A percentile compares a stretch with the other conserved stretches of the same genome.
Conservation (phyloP, 1,140 invertebrate genomes). For the Pachypsylla venusta region DNA sequence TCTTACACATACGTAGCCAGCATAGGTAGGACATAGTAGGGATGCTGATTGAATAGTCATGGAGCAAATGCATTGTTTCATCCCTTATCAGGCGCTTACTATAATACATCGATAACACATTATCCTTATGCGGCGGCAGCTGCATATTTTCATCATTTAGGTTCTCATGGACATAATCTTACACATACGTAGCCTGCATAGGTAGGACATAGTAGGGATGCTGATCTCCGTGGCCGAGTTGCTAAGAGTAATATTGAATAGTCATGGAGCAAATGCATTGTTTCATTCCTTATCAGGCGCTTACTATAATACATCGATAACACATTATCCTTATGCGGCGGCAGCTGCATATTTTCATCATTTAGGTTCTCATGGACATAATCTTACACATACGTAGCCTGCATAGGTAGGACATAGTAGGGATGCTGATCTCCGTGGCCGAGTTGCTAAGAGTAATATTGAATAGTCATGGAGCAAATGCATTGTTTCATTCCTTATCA, state of each 20-base stretch:
- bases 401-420: constrained; percentile 11
- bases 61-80: too few species aligned
- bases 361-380: constrained; percentile 23
- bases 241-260: too few species aligned
- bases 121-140: constrained; percentile 23
- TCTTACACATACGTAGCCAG: constrained; percentile 19
- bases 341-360: constrained; percentile 26
- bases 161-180: constrained; percentile 22
- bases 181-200: constrained; percentile 18
- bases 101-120: constrained; percentile 20
- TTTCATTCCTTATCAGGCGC: too few species aligned
- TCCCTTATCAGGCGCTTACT: constrained; percentile 23
- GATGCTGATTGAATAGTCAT: too few species aligned
- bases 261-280: too few species aligned
- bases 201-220: constrained; percentile 9
- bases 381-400: constrained; percentile 19
- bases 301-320: constrained; percentile 20
- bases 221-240: too few species aligned
- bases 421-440: too few species aligned
- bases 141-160: constrained; percentile 26
- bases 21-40: too few species aligned
- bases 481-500: too few species aligned
- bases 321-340: constrained; percentile 21
- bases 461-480: too few species aligned
- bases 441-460: too few species aligned